Evolutionary conservation across 64 coral and sea anemone genomes (phyloP).

Genomic region (Montipora efflorescens): DNA sequence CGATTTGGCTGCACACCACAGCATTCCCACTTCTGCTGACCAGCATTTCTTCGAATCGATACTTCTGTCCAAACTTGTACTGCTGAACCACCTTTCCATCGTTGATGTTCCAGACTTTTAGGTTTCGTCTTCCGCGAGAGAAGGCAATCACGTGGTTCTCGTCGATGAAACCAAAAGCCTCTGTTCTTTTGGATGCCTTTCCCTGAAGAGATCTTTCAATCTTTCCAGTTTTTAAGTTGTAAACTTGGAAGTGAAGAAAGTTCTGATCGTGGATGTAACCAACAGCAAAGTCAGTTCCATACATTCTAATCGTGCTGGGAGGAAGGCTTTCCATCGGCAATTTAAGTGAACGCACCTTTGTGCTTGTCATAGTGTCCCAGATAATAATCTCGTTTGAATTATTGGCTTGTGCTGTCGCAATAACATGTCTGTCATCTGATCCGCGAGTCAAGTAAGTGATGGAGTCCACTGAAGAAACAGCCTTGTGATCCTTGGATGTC

Average conservation of each 20-base stretch:
- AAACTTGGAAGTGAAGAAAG: constrained; percentile 48
- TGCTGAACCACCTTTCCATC: constrained; percentile 43
- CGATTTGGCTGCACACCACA: constrained; percentile 49
- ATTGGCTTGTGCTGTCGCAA: constrained; percentile 28
- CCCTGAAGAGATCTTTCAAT: constrained; percentile 57
- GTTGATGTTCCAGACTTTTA: constrained; percentile 58
- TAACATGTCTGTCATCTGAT: constrained; percentile 46
- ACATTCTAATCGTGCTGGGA: constrained; percentile 48
- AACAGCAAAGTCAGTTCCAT: constrained; percentile 28
- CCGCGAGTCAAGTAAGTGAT: constrained; percentile 12
- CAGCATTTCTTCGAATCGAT: constrained; percentile 60
- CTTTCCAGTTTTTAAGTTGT: constrained; percentile 41
- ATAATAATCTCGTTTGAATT: constrained; percentile 14
- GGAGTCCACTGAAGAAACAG: constrained; percentile 51
- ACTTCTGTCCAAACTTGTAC: constrained; percentile 61
- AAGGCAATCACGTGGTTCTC: constrained; percentile 47
- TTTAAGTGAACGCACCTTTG: constrained; percentile 47
- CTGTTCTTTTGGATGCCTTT: constrained; percentile 57
- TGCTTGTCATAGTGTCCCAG: constrained; percentile 36
- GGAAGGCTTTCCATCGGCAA: background rate
- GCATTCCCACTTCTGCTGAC: constrained; percentile 40
- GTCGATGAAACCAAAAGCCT: constrained; percentile 48
- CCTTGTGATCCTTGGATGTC: background rate
- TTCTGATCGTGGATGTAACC: constrained; percentile 67
- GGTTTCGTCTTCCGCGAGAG: constrained; percentile 58